phyloP scores from a whole-genome alignment of 1,140 invertebrate genomes.

The Eupristina koningsbergeri region DNA sequence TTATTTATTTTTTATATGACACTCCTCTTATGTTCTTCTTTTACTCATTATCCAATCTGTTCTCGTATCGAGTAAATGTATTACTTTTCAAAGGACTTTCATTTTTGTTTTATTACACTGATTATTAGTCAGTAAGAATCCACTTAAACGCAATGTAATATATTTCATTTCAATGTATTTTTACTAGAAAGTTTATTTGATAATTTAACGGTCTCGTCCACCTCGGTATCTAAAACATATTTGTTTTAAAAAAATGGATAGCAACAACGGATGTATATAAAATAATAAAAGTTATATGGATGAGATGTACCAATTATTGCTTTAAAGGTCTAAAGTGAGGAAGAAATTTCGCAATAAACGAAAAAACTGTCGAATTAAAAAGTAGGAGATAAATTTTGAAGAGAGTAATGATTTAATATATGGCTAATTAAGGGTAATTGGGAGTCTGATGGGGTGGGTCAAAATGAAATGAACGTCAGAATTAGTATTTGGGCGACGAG shows the following conservation, averaged over 20 bases:
- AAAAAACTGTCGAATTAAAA: not conserved
- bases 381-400: too few relatives aligned
- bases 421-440: constrained; percentile 42
- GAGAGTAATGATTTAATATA: constrained; percentile 23
- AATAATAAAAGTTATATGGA: too few relatives aligned
- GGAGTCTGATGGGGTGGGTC: constrained; percentile 25
- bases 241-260: too few relatives aligned
- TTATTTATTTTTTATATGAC: not conserved
- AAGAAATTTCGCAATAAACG: too few relatives aligned
- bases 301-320: too few relatives aligned
- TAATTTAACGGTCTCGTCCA: too few relatives aligned
- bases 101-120: not conserved
- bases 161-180: too few relatives aligned
- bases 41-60: not conserved
- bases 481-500: constrained; percentile 24
- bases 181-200: too few relatives aligned
- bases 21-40: not conserved
- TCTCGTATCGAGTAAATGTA: not conserved
- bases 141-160: not conserved
- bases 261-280: too few relatives aligned
- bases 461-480: constrained; percentile 29
- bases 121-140: not conserved
- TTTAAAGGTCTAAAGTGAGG: too few relatives aligned
- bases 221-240: not conserved
- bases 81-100: too few relatives aligned